These are phyloP conservation scores for Loriculus beryllinus DNA, from an alignment of 2,797 vertebrate species.

Conservation along the genomic window DNA sequence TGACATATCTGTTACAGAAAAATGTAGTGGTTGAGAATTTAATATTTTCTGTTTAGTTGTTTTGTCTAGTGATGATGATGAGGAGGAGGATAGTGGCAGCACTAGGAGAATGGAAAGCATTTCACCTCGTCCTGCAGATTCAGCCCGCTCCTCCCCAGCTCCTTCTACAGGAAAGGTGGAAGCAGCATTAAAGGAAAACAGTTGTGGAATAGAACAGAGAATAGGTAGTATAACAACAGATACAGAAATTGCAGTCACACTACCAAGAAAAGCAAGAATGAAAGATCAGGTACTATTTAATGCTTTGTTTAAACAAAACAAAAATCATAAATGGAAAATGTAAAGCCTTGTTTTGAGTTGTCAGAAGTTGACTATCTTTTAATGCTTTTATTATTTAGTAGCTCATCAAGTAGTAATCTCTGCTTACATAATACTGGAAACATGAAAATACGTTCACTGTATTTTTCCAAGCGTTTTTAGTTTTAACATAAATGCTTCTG, in stretches of 20 bases:
- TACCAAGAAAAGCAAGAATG: slow-evolving; percentile 87
- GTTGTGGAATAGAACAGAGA: slow-evolving; percentile 79
- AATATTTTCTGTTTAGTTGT: slow-evolving; percentile 82
- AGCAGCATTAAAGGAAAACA: slow-evolving; percentile 85
- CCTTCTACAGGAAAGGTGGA: slow-evolving; percentile 90
- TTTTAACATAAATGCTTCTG: neutral
- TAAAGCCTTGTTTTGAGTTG: slow-evolving; percentile 27
- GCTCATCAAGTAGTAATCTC: neutral
- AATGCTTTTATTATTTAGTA: slow-evolving; percentile 2
- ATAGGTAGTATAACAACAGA: slow-evolving; percentile 80
- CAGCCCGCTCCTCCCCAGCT: slow-evolving; percentile 89
- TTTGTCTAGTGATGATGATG: slow-evolving; percentile 90
- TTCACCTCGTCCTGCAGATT: slow-evolving; percentile 89
- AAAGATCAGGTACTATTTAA: slow-evolving; percentile 87
- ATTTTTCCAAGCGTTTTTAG: neutral
- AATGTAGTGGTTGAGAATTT: slow-evolving; percentile 58
- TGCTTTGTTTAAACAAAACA: slow-evolving; percentile 51
- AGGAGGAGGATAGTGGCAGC: slow-evolving; percentile 84
- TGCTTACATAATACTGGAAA: neutral
- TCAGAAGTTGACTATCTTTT: neutral
- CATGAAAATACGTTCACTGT: neutral
- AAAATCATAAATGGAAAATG: slow-evolving; percentile 11
- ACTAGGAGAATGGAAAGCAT: slow-evolving; percentile 85
- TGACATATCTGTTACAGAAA: slow-evolving; percentile 24
- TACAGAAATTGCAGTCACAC: slow-evolving; percentile 76